A percentile compares a stretch with the other conserved stretches of the same genome.
Evolutionary conservation across 2,888 invertebrate species (phyloP).

Genomic region (Apoda limacodes): DNA sequence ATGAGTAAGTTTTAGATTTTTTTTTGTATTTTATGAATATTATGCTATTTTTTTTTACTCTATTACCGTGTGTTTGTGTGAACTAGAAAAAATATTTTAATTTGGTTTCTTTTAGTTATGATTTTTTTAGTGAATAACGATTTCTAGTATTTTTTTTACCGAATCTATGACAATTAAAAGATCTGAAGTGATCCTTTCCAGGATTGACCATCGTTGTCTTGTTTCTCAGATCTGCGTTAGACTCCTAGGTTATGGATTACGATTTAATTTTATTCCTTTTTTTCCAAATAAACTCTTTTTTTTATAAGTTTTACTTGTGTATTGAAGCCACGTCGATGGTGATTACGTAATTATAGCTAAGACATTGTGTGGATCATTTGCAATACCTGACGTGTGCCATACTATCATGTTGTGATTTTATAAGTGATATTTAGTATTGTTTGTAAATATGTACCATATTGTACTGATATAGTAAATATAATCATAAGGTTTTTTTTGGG

Average conservation of each 20-base stretch:
- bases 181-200: constrained; percentile 60
- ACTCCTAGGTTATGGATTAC: constrained; percentile 43
- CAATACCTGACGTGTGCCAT: constrained; percentile 61
- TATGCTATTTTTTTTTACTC: constrained; percentile 41
- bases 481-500: constrained; percentile 30
- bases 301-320: constrained; percentile 19
- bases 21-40: constrained; percentile 60
- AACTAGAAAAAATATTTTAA: constrained; percentile 68
- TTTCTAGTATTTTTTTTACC: constrained; percentile 63
- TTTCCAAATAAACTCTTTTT: constrained; percentile 32
- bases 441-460: constrained; percentile 69
- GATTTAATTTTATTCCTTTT: constrained; percentile 57
- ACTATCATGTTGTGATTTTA: constrained; percentile 67
- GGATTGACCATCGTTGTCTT: constrained; percentile 30
- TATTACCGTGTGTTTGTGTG: constrained; percentile 66
- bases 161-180: constrained; percentile 72
- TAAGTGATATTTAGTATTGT: constrained; percentile 68
- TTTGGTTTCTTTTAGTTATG: constrained; percentile 59
- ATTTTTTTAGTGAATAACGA: constrained; percentile 61
- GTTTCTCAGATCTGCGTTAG: constrained; percentile 57
- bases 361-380: constrained; percentile 24
- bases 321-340: constrained; percentile 57
- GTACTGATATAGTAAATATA: constrained; percentile 42
- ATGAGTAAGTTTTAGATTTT: constrained; percentile 60
- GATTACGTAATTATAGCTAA: no score